Percentiles rank a stretch among this genome's conserved stretches.
phyloP scores from a whole-genome alignment of 2,888 invertebrate genomes.

The Cantharis nigra region DNA sequence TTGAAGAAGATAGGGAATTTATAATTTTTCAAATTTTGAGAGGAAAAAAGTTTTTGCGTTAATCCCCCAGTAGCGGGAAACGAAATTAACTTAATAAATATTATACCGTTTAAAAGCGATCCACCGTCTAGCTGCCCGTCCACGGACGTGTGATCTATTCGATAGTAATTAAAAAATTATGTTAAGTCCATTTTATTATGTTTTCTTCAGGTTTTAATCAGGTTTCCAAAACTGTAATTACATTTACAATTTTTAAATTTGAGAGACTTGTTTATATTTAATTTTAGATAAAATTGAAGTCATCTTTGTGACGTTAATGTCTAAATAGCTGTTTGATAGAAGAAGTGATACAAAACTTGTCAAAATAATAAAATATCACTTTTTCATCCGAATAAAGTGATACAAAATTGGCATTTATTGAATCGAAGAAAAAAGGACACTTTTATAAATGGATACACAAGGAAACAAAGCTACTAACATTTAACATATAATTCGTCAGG shows the following conservation, averaged over 20 bases:
- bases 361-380: constrained; percentile 13
- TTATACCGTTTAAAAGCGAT: no score
- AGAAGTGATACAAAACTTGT: constrained; percentile 6
- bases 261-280: background rate
- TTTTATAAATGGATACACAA: constrained; percentile 39
- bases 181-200: no score
- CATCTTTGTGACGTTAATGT: background rate
- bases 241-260: background rate
- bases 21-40: no score
- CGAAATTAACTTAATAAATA: no score
- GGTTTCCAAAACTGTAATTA: background rate
- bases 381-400: constrained; percentile 26
- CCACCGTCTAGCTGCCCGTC: no score
- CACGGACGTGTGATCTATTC: no score
- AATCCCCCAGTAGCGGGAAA: no score
- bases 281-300: background rate
- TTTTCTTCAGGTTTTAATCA: background rate
- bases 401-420: constrained; percentile 42
- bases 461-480: constrained; percentile 35
- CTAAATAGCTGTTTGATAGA: background rate
- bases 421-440: constrained; percentile 34
- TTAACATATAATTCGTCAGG: constrained; percentile 25
- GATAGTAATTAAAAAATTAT: no score
- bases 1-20: no score
- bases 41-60: no score